Conservation (phyloP, 2,113 vertebrate genomes). For the Rhinogobius similis region DNA sequence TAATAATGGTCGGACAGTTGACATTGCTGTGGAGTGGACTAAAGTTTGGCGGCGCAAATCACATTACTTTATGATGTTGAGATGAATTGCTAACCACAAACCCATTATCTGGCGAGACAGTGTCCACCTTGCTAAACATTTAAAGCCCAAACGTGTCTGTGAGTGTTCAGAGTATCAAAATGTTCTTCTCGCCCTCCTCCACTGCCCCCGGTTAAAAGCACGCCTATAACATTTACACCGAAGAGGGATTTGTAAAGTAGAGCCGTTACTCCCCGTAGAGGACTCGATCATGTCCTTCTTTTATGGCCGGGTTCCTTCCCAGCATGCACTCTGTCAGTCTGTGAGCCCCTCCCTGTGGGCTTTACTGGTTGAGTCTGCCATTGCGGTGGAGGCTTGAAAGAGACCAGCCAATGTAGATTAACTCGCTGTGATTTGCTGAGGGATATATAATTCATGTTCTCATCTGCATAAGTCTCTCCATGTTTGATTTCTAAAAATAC, state of each 20-base stretch:
- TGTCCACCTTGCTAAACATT: not conserved
- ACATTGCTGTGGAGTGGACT: too few species aligned
- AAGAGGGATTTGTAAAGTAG: not conserved
- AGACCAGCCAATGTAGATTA: not conserved
- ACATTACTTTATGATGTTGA: not conserved
- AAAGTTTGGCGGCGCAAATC: too few species aligned
- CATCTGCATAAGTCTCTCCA: slow-evolving; percentile 28
- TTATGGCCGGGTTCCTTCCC: slow-evolving; percentile 22
- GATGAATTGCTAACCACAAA: not conserved
- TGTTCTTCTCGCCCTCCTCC: not conserved
- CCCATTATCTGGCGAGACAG: not conserved
- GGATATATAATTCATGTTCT: slow-evolving; percentile 44
- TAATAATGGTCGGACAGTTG: too few species aligned
- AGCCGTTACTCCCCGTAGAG: not conserved
- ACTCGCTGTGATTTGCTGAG: slow-evolving; percentile 14
- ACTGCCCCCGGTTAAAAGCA: not conserved
- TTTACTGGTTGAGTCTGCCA: slow-evolving; percentile 10
- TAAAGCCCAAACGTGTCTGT: not conserved
- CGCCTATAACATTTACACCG: not conserved
- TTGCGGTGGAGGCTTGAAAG: slow-evolving; percentile 18
- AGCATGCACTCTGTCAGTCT: slow-evolving; percentile 22
- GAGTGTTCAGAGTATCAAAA: not conserved
- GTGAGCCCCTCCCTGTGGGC: slow-evolving; percentile 12
- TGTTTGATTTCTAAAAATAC: slow-evolving; percentile 23
- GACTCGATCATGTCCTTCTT: slow-evolving; percentile 2